phyloP scores from a whole-genome alignment of 2,797 vertebrate genomes.

The Kryptolebias ocellatus region DNA sequence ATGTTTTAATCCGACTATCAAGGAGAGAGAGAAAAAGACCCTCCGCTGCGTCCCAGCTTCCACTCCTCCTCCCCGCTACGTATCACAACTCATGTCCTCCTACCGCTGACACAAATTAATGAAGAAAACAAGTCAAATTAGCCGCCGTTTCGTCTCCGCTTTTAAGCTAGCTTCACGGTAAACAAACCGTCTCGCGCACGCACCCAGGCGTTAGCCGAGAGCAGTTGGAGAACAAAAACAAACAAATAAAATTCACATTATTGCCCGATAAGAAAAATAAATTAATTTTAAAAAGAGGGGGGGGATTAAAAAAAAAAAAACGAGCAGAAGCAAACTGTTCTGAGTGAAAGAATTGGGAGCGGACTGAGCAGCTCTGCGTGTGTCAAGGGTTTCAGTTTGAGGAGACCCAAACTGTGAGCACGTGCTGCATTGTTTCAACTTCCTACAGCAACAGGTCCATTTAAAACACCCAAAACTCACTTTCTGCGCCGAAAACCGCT shows the following conservation, averaged over 20 bases:
- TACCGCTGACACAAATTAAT: slow-evolving; percentile 55
- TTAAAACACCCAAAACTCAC: slow-evolving; percentile 41
- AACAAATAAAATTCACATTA: neutral
- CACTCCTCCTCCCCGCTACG: slow-evolving; percentile 74
- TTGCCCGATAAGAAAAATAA: slow-evolving; percentile 21
- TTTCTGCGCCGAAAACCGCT: neutral
- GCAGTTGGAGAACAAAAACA: neutral
- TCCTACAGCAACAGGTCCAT: slow-evolving; percentile 69
- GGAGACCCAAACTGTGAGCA: slow-evolving; percentile 75
- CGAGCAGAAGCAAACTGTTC: neutral
- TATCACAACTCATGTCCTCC: slow-evolving; percentile 69
- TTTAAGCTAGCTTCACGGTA: slow-evolving; percentile 6
- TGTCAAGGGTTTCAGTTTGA: slow-evolving; percentile 48
- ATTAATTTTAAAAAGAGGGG: slow-evolving; percentile 1
- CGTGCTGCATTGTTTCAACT: slow-evolving; percentile 86
- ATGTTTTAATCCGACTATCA: slow-evolving; percentile 76
- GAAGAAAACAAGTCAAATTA: slow-evolving; percentile 41
- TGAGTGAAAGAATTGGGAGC: neutral
- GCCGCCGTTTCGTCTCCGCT: neutral
- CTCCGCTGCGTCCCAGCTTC: slow-evolving; percentile 66
- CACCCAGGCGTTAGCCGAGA: neutral
- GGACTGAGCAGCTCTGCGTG: neutral
- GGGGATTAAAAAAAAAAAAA: slow-evolving; percentile 1
- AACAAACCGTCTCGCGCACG: slow-evolving; percentile 9
- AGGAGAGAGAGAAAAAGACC: slow-evolving; percentile 19